These are phyloP conservation scores for Pedionomus torquatus DNA, from an alignment of 2,113 vertebrate species.

Conservation along the genomic window DNA sequence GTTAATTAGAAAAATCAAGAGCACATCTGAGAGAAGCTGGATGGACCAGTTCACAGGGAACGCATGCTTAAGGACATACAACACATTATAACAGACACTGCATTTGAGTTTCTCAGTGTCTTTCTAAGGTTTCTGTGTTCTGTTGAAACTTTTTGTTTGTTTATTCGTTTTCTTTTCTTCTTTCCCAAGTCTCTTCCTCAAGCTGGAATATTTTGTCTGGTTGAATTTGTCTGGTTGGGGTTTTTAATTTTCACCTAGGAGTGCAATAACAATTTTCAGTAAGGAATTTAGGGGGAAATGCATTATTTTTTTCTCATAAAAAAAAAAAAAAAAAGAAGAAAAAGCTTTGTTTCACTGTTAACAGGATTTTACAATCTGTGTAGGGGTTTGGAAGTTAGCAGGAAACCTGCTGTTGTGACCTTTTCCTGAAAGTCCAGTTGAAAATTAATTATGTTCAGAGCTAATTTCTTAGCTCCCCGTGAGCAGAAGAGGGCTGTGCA, in stretches of 20 bases:
- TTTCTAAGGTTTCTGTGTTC: background rate
- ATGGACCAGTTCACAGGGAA: background rate
- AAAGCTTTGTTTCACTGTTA: background rate
- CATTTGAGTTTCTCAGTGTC: background rate
- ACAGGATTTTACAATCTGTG: background rate
- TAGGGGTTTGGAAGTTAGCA: background rate
- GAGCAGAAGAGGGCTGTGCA: background rate
- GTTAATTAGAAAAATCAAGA: background rate
- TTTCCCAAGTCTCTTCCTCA: background rate
- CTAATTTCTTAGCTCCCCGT: background rate
- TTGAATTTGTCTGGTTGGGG: rapidly evolving
- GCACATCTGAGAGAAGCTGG: background rate
- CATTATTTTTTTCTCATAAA: background rate
- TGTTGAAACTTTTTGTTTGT: rapidly evolving
- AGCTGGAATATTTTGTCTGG: background rate
- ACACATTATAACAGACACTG: background rate
- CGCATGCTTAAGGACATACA: background rate
- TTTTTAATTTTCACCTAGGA: background rate
- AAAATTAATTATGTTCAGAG: background rate
- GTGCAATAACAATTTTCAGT: background rate
- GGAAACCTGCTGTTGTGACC: background rate
- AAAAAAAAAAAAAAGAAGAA: background rate
- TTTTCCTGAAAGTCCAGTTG: background rate
- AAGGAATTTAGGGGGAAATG: background rate
- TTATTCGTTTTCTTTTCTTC: background rate